phyloP scores from a whole-genome alignment of 2,888 invertebrate genomes.

The Neocrepidodera transversa region DNA sequence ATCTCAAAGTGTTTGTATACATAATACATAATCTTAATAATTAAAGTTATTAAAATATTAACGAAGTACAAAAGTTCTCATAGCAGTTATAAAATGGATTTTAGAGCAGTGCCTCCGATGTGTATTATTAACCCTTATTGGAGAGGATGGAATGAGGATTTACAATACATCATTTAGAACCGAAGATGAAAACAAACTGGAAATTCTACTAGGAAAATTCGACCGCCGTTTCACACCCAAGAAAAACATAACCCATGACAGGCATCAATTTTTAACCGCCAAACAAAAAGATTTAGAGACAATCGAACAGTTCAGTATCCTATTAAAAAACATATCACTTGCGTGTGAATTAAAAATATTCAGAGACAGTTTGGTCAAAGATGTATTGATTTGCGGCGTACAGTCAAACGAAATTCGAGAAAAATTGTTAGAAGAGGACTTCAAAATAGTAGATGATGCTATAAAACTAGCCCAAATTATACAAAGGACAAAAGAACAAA shows the following conservation, averaged over 20 bases:
- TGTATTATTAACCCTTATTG: neutral
- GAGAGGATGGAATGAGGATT: too few species aligned
- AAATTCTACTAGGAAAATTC: too few species aligned
- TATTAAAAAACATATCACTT: constrained; percentile 27
- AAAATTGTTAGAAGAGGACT: neutral
- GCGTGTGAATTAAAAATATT: constrained; percentile 26
- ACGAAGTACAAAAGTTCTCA: too few species aligned
- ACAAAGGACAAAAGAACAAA: neutral
- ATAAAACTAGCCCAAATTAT: neutral
- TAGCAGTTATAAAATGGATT: too few species aligned
- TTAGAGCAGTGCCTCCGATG: neutral
- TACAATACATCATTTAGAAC: too few species aligned
- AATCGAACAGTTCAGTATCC: constrained; percentile 26
- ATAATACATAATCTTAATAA: too few species aligned
- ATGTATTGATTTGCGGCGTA: constrained; percentile 29
- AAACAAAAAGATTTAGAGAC: constrained; percentile 28
- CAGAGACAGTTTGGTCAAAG: constrained; percentile 21
- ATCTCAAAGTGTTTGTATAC: too few species aligned
- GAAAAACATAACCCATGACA: constrained; percentile 30
- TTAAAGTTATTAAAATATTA: too few species aligned
- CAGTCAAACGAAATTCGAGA: neutral
- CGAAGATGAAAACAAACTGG: too few species aligned
- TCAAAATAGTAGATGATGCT: neutral
- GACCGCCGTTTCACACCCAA: neutral
- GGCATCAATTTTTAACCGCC: constrained; percentile 28